Conservation (phyloP, 2,888 invertebrate genomes). For the Yponomeuta malinellus region DNA sequence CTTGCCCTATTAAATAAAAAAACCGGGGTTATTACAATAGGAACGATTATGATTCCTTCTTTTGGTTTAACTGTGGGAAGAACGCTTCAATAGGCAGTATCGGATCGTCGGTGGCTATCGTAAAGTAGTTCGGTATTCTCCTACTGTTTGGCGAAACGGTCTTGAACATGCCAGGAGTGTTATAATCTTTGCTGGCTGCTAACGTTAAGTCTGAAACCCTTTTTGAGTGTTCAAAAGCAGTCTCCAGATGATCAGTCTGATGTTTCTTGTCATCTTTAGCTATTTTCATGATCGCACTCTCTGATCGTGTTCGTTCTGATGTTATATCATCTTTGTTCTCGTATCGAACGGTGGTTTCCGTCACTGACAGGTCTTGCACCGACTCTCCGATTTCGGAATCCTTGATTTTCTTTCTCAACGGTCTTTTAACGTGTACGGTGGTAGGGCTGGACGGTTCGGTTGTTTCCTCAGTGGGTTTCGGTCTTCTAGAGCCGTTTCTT, state of each 20-base stretch:
- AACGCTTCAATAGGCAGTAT: conserved; percentile 88
- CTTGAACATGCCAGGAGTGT: conserved; percentile 83
- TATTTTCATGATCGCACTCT: conserved; percentile 76
- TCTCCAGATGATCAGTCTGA: conserved; percentile 57
- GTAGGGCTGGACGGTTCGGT: conserved; percentile 45
- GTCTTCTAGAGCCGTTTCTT: conserved; percentile 55
- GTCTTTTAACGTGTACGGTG: conserved; percentile 47
- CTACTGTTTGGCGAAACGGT: conserved; percentile 78
- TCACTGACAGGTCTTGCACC: conserved; percentile 55
- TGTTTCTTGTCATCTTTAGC: conserved; percentile 65
- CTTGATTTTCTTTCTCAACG: conserved; percentile 54
- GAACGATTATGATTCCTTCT: conserved; percentile 67
- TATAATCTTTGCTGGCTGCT: conserved; percentile 82
- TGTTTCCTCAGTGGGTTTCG: conserved; percentile 52
- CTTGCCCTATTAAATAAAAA: neutral
- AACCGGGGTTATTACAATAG: conserved; percentile 28
- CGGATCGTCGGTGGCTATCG: conserved; percentile 86
- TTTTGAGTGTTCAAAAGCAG: conserved; percentile 75
- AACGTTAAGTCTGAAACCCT: conserved; percentile 84
- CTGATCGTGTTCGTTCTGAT: conserved; percentile 65
- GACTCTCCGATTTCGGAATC: conserved; percentile 60
- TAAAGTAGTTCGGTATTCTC: conserved; percentile 81
- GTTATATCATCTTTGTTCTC: conserved; percentile 49
- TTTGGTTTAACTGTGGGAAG: conserved; percentile 82
- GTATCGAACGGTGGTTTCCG: conserved; percentile 42